Evolutionary conservation across 2,797 vertebrate genomes (phyloP), one percentile per base, ranked within the genome.

Genomic region (Pseudochromis fuscus): DNA sequence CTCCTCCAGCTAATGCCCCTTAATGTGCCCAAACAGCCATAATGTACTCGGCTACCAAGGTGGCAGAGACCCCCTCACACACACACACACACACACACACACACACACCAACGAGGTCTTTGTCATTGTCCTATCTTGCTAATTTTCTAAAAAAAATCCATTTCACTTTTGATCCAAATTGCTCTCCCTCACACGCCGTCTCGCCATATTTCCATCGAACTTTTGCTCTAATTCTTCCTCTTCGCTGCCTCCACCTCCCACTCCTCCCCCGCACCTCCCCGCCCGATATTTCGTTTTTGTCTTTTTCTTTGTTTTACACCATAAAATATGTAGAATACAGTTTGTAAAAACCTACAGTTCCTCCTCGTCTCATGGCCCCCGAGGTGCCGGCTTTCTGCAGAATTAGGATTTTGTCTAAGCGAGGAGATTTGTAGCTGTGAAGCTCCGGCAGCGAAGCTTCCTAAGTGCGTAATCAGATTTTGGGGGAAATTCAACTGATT

Each of bases 21-120:
- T 91, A 90, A 92, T 91, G 88, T 84, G 85, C 87, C 89, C 88
- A 87, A 92, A 88, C 86, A 85, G 78, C 78, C 78, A 83, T 87
- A 86, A 89, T 91, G 85, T 86, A 81, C 87, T 86, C 35, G 55
- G 45, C 74, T 55, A 68, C 65, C 56, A 75, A 80, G 89, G 87
- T 87, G 89, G 81, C 79, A 72, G 38, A 79, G 79, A 77, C 83
- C 76, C 70, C 55, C 48, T 5, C 69, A 1, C 52, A 19, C 72
- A 25, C 40, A 28, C 51, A 19, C 56, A 10, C 51, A 31, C 67
- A 40, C 19, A 64, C 44, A 53, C 52, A 52, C 75, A 60, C 35
- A 48, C 24, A 51, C 40, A 58, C 27, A 2, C 33, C 45, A 73
- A 27, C 63, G 5, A 4, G 19, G 58, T 75, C 69, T 68, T 82